Evolutionary conservation across 2,113 vertebrate genomes (phyloP).

Genomic region (Pseudopipra pipra): DNA sequence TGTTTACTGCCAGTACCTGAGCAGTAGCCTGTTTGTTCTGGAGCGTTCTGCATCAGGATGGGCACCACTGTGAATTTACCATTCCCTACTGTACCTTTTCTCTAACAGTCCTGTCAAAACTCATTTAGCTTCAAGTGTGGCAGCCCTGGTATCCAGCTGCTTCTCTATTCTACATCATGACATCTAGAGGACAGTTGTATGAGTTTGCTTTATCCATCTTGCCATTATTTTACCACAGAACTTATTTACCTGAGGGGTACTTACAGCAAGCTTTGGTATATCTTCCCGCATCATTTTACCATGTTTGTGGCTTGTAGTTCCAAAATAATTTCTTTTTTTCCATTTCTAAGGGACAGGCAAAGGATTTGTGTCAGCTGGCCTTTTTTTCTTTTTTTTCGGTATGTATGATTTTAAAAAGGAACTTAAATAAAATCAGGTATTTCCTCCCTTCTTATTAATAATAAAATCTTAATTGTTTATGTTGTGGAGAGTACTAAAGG

Average conservation of each 20-base stretch:
- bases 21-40: neutral
- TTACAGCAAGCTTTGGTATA: neutral
- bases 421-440: neutral
- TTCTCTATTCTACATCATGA: neutral
- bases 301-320: neutral
- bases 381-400: neutral
- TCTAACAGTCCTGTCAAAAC: neutral
- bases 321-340: neutral
- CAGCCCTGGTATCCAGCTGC: neutral
- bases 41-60: neutral
- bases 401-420: neutral
- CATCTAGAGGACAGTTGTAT: neutral
- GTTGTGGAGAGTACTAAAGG: neutral
- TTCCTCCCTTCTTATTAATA: neutral
- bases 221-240: neutral
- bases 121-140: neutral
- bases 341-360: neutral
- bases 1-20: neutral
- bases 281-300: neutral
- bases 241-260: neutral
- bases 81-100: neutral
- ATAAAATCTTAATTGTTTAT: neutral
- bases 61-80: neutral
- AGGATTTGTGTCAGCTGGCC: neutral
- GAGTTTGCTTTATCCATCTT: neutral